Evolutionary conservation across 2,888 invertebrate species (phyloP).

Genomic region (Cantharis rufa): DNA sequence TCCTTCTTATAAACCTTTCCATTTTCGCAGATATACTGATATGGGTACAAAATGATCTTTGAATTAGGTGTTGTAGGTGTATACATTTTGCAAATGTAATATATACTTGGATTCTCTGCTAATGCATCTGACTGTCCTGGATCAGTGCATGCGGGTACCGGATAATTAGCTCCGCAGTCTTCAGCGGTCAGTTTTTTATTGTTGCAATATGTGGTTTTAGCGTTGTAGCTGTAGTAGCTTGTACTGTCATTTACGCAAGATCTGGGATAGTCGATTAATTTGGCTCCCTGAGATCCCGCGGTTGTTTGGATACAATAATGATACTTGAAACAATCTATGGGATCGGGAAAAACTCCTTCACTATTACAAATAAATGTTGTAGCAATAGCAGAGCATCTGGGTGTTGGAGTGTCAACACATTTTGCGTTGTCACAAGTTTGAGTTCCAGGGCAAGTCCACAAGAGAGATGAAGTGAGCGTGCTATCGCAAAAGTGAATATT

Average conservation of each 20-base stretch:
- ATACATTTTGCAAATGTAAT: neutral
- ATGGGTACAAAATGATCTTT: neutral
- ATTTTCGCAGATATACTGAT: neutral
- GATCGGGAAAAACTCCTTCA: slow-evolving; percentile 11
- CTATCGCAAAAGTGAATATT: neutral
- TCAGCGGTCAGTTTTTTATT: neutral
- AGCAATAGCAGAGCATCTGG: neutral
- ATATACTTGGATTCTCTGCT: neutral
- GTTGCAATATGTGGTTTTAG: neutral
- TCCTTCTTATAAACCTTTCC: neutral
- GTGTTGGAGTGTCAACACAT: fast-evolving
- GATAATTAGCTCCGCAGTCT: neutral
- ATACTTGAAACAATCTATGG: slow-evolving; percentile 1
- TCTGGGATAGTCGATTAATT: neutral
- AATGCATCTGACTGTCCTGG: neutral
- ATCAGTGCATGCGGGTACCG: neutral
- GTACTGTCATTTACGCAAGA: no score
- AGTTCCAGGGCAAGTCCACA: neutral
- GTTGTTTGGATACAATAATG: neutral
- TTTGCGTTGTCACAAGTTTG: neutral
- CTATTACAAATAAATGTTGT: neutral
- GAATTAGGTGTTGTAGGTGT: neutral
- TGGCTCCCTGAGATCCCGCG: neutral
- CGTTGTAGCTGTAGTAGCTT: neutral
- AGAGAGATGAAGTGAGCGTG: neutral